A percentile compares a stretch with the other conserved stretches of the same genome.
These are phyloP conservation scores for Syrmaticus mikado DNA, from an alignment of 2,113 vertebrate genomes.

Conservation along the genomic window DNA sequence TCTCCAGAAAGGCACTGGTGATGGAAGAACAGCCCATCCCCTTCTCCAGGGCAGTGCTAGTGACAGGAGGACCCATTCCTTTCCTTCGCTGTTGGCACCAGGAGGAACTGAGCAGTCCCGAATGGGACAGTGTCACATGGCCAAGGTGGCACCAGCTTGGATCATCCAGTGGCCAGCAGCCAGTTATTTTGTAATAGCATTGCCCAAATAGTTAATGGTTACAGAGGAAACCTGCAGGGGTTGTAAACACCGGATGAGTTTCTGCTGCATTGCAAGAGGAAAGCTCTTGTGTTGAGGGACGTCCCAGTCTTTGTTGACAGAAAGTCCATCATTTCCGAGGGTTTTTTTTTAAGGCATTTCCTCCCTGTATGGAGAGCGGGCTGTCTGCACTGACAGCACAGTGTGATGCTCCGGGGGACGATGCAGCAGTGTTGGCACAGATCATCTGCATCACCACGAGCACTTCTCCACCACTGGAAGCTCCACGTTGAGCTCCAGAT, in stretches of 20 bases:
- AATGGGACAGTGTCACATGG: not conserved
- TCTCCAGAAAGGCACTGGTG: not conserved
- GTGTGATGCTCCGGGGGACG: not conserved
- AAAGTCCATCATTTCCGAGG: not conserved
- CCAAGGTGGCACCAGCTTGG: not conserved
- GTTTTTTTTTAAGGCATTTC: not conserved
- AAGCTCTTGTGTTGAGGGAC: not conserved
- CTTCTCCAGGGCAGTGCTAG: not conserved
- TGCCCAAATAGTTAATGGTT: not conserved
- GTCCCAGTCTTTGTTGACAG: not conserved
- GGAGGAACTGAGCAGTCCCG: not conserved
- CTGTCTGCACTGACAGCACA: not conserved
- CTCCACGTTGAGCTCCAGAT: not conserved
- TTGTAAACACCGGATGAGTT: rapidly evolving
- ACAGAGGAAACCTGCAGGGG: rapidly evolving
- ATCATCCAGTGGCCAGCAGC: rapidly evolving
- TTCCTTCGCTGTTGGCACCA: not conserved
- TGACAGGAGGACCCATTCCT: not conserved
- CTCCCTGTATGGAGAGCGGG: not conserved
- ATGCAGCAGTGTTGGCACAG: not conserved
- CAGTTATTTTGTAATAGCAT: rapidly evolving
- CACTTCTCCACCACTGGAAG: not conserved
- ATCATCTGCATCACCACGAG: rapidly evolving
- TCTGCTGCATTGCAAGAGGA: rapidly evolving
- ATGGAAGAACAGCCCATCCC: not conserved